phyloP scores from a whole-genome alignment of 2,888 invertebrate species.

The Amaurobius ferox region DNA sequence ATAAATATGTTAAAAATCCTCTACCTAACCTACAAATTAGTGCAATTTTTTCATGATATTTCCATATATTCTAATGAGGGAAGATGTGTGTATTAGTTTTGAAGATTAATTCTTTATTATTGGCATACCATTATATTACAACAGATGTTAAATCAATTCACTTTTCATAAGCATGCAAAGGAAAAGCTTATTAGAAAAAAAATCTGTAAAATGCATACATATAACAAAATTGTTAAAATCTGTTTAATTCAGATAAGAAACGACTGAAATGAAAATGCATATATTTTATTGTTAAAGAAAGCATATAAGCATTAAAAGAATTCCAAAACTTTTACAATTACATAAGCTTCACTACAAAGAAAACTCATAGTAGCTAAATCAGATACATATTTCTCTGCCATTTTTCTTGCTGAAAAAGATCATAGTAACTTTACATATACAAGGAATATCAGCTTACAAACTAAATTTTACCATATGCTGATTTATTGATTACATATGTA shows the following conservation, averaged over 20 bases:
- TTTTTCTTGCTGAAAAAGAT: not conserved
- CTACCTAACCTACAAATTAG: no score
- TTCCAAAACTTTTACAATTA: not conserved
- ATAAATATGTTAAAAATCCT: no score
- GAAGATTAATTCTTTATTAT: no score
- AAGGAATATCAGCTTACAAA: not conserved
- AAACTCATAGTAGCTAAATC: not conserved
- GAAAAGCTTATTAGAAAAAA: not conserved
- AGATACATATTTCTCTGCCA: not conserved
- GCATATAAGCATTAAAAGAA: conserved; percentile 8
- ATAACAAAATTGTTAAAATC: not conserved
- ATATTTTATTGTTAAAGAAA: not conserved
- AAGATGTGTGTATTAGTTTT: no score
- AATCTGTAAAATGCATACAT: no score
- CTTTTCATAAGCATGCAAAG: not conserved
- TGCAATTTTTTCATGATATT: no score
- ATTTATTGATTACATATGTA: not conserved
- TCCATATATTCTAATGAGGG: no score
- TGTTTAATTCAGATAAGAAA: not conserved
- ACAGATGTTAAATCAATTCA: no score
- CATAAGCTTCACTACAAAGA: not conserved
- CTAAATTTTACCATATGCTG: not conserved
- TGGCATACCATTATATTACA: no score
- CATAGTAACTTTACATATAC: not conserved
- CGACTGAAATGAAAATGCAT: not conserved